phyloP scores from a whole-genome alignment of 2,113 vertebrate genomes.

The Labrus mixtus region DNA sequence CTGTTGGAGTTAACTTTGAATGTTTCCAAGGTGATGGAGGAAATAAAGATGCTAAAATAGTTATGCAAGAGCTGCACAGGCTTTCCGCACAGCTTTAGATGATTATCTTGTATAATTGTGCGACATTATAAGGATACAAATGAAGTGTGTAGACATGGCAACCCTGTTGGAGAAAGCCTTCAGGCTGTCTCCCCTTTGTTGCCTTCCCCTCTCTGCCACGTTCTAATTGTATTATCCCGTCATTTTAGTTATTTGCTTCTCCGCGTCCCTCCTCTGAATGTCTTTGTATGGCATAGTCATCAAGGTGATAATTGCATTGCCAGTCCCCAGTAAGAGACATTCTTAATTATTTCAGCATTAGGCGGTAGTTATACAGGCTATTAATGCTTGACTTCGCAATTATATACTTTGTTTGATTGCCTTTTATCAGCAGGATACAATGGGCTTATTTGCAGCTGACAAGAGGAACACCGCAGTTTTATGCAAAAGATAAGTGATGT shows the following conservation, averaged over 20 bases:
- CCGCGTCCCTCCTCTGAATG: conserved; percentile 65
- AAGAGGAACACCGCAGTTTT: conserved; percentile 62
- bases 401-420: conserved; percentile 82
- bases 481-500: conserved; percentile 75
- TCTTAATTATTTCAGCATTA: conserved; percentile 82
- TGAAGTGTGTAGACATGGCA: conserved; percentile 78
- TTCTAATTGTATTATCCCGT: conserved; percentile 79
- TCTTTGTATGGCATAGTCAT: conserved; percentile 75
- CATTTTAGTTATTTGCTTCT: conserved; percentile 76
- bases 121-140: conserved; percentile 75
- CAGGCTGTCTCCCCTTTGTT: conserved; percentile 73
- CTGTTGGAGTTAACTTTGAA: conserved; percentile 21
- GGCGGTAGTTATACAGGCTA: conserved; percentile 79
- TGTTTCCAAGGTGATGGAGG: neutral
- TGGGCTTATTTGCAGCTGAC: conserved; percentile 71
- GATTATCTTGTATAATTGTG: conserved; percentile 66
- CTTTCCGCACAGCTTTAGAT: conserved; percentile 47
- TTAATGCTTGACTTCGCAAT: conserved; percentile 82
- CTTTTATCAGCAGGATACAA: conserved; percentile 78
- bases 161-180: conserved; percentile 72
- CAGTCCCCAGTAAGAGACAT: conserved; percentile 78
- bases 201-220: conserved; percentile 70
- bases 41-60: conserved; percentile 35
- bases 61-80: conserved; percentile 43
- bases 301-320: conserved; percentile 82